Evolutionary conservation across 2,888 invertebrate genomes (phyloP), one percentile per base, ranked within the genome.

Genomic region (Romanomermis culicivorax): DNA sequence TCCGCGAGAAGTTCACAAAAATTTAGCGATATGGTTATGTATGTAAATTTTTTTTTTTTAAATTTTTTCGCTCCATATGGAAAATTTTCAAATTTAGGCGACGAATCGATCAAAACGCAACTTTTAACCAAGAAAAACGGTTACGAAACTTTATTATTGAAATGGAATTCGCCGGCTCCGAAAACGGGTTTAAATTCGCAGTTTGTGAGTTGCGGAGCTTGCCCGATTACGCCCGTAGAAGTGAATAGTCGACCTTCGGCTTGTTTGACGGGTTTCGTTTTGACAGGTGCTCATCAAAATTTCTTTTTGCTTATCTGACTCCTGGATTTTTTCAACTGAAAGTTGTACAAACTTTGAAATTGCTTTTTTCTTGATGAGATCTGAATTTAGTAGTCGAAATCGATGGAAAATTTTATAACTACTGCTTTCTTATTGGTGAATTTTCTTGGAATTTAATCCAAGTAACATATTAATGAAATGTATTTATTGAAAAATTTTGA

Each of bases 171-270:
- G 0, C 93, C 93, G n/a, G 55, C 52, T 2, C 59, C 63, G 1
- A 63, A 63, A 42, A 55, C 25, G 11, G 45, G 17, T n/a, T 7
- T n/a, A 4, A 7, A n/a, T 20, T 4, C 11, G 4, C 45, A 45
- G 23, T 7, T 7, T 4, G 7, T 4, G 4, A 17, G 17, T 20
- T 17, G 17, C 52, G 69, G 36, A 27, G 81, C 87, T 70, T 83
- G 83, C 72, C 77, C 88, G 57, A 86, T 93, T 26, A 91, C 93
- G 0, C 91, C 93, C 0, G 86, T 89, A 0, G 89, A 93, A 72
- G 89, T 93, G 0, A 93, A 89, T 61, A 89, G 89, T 24, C 77
- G 95, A 0, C 95, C 95, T 0, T 91, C 93, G 0, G 85, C 91
- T 0, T 97, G 95, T 69, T 76, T 97, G 53, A 95, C 93, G 50